Evolutionary conservation across 2,113 vertebrate genomes (phyloP).

Genomic region (Myotis yumanensis): DNA sequence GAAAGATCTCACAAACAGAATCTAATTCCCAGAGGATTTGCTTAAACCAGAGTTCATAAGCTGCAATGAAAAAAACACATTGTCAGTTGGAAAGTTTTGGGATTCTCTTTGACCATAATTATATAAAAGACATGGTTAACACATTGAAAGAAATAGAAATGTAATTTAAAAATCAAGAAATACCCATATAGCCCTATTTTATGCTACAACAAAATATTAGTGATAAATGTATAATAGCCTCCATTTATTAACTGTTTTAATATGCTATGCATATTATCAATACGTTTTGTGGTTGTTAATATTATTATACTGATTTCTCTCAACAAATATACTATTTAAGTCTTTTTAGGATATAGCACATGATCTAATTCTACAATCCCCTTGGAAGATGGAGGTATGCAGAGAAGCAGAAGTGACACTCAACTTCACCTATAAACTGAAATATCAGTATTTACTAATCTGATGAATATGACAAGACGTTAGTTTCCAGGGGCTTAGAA

Average conservation of each 20-base stretch:
- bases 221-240: neutral
- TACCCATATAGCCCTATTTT: neutral
- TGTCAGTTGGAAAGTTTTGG: neutral
- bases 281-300: neutral
- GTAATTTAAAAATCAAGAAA: neutral
- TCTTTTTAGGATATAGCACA: neutral
- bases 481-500: neutral
- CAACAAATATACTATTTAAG: neutral
- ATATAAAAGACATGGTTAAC: neutral
- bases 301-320: neutral
- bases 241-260: neutral
- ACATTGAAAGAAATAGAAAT: neutral
- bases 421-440: neutral
- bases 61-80: conserved; percentile 79
- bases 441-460: neutral
- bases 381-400: neutral
- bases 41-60: conserved; percentile 98
- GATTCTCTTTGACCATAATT: neutral
- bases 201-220: neutral
- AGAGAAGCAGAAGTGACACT: neutral
- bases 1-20: conserved; percentile 94
- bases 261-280: neutral
- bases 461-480: neutral
- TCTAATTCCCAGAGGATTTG: conserved; percentile 98
- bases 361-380: neutral